Evolutionary conservation across 2,113 vertebrate genomes (phyloP).

Genomic region (Hemibagrus wyckioides): DNA sequence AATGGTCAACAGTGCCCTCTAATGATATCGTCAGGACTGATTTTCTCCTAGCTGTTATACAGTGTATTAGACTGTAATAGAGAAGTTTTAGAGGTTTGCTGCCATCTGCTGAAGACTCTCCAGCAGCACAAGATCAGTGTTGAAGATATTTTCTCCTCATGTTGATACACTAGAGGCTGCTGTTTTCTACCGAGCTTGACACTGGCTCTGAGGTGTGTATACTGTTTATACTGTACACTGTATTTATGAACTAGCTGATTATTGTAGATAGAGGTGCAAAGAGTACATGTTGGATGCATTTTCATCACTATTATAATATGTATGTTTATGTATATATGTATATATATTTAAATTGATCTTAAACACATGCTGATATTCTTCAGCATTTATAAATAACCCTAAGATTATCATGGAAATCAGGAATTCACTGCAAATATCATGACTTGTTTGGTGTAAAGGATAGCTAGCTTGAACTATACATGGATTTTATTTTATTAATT

Average conservation of each 20-base stretch:
- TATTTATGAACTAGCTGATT: no score
- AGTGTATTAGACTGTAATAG: background rate
- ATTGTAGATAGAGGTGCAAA: no score
- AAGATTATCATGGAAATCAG: no score
- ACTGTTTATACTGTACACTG: background rate
- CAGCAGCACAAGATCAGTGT: background rate
- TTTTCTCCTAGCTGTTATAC: background rate
- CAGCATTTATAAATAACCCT: no score
- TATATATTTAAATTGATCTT: no score
- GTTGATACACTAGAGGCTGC: background rate
- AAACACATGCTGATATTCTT: no score
- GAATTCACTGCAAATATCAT: background rate
- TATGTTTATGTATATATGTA: no score
- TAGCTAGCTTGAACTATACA: no score
- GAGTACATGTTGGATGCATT: no score
- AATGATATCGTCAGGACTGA: background rate
- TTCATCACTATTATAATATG: no score
- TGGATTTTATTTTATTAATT: background rate
- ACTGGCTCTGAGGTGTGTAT: background rate
- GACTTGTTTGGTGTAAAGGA: no score
- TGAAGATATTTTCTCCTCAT: background rate
- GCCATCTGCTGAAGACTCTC: constrained; percentile 26
- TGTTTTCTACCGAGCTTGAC: background rate
- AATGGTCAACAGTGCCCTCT: constrained; percentile 19
- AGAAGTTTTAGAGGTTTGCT: background rate